A percentile compares a stretch with the other conserved stretches of the same genome.
Evolutionary conservation across 2,888 invertebrate species (phyloP).

Genomic region (Masnerella sp.): DNA sequence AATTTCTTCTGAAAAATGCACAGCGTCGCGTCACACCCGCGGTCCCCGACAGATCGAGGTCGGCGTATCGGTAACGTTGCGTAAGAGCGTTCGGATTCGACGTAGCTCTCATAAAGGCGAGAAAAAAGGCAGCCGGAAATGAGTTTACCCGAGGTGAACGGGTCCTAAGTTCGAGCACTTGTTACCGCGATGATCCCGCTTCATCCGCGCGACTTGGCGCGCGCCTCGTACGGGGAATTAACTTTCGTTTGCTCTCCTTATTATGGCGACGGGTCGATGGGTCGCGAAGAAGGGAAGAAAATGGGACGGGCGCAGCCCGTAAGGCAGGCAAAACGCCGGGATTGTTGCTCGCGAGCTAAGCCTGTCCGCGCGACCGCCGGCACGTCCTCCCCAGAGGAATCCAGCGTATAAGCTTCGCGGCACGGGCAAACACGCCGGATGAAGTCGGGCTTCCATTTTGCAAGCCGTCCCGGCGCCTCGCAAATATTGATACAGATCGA

Average conservation of each 20-base stretch:
- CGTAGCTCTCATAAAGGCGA: too few relatives aligned
- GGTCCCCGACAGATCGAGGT: too few relatives aligned
- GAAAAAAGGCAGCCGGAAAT: too few relatives aligned
- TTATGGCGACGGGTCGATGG: slow-evolving; percentile 67
- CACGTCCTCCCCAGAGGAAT: slow-evolving; percentile 74
- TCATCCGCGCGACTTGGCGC: slow-evolving; percentile 40
- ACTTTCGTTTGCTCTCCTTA: slow-evolving; percentile 68
- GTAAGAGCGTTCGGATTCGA: too few relatives aligned
- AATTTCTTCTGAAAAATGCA: too few relatives aligned
- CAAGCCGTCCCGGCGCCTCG: slow-evolving; percentile 68
- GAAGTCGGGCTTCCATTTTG: slow-evolving; percentile 68
- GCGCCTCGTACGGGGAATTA: slow-evolving; percentile 58
- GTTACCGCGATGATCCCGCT: slow-evolving; percentile 48
- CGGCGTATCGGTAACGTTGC: too few relatives aligned
- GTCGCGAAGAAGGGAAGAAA: too few relatives aligned
- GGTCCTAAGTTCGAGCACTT: too few relatives aligned
- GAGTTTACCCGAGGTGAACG: too few relatives aligned
- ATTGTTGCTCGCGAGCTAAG: slow-evolving; percentile 71
- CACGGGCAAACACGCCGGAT: slow-evolving; percentile 69
- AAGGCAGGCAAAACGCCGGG: slow-evolving; percentile 57
- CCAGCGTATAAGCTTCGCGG: slow-evolving; percentile 68
- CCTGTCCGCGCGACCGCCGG: slow-evolving; percentile 71
- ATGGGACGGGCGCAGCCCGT: slow-evolving; percentile 14
- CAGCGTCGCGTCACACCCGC: too few relatives aligned
- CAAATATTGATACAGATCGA: slow-evolving; percentile 76